Evolutionary conservation across 2,797 vertebrate species (phyloP), one percentile per base, ranked within the genome.

Genomic region (Phylloscopus collybita): DNA sequence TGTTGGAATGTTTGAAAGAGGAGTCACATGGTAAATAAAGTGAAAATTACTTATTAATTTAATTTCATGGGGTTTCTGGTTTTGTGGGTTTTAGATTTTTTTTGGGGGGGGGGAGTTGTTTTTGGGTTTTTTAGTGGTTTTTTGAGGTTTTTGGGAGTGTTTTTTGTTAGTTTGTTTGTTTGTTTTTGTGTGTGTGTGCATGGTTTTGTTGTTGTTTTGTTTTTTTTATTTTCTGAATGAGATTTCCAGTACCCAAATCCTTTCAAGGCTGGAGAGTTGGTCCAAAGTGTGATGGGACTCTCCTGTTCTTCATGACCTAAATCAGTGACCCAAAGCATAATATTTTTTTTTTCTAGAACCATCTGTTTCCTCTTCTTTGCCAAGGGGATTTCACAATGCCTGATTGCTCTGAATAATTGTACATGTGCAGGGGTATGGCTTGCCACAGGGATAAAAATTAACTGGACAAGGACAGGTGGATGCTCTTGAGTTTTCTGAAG

Each of bases 351-450:
- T 84, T 95, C 93, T 92, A 72, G 92, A 90, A 92, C 95, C 95
- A 96, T 97, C 95, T 97, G 96, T 91, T 95, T 96, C 65, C 73
- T 85, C 57, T 86, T 92, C 90, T 95, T 96, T 96, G 97, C 96
- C 95, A 95, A 91, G 89, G 96, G 93, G 95, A 96, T 96, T 96
- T 96, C 91, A 91, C 95, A 95, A 85, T 92, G 90, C 83, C 87
- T 95, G 83, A 79, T 94, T 96, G 94, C 88, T 95, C 83, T 85
- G 81, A 90, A 95, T 95, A 93, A 96, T 93, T 94, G 74, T 88
- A 92, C 78, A 19, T 85, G 76, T 89, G 78, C 92, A 86, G 86
- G 65, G 56, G 62, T 93, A 56, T 67, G 69, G 85, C 80, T 96
- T 87, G 94, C 91, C 94, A 84, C 62, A 71, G 89, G 92, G 88